Conservation (phyloP, 2,113 vertebrate species). For the Larimichthys polyactis region DNA sequence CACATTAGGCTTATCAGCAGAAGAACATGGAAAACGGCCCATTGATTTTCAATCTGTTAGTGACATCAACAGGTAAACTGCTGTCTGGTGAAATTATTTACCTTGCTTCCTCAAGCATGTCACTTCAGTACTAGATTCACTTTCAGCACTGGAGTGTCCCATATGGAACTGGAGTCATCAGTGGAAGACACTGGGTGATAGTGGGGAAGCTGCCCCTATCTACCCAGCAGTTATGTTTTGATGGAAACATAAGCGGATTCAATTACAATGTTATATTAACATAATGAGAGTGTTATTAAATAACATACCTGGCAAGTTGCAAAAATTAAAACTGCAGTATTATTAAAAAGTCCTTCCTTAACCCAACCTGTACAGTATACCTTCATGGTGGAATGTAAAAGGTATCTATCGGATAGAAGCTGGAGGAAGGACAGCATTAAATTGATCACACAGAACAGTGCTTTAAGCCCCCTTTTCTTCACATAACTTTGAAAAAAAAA, state of each 20-base stretch:
- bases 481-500: background rate
- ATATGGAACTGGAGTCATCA: conserved; percentile 28
- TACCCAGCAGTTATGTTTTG: too few species aligned
- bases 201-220: background rate
- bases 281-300: too few species aligned
- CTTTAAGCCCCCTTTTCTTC: background rate
- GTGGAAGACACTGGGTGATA: conserved; percentile 25
- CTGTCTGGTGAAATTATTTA: conserved; percentile 61
- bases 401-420: background rate
- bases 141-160: conserved; percentile 53
- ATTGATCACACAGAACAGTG: background rate
- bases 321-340: too few species aligned
- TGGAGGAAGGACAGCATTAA: background rate
- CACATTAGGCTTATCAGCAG: conserved; percentile 26
- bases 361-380: background rate
- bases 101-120: conserved; percentile 25
- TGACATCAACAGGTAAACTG: conserved; percentile 63
- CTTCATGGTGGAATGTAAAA: background rate
- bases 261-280: too few species aligned
- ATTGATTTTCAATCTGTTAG: conserved; percentile 66
- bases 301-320: too few species aligned
- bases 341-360: too few species aligned
- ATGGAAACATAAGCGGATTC: too few species aligned
- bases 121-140: background rate
- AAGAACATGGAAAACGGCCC: conserved; percentile 5